Percentiles rank a stretch among this genome's conserved stretches.
Conservation (phyloP, 2,113 vertebrate genomes). For the Aptenodytes forsteri region DNA sequence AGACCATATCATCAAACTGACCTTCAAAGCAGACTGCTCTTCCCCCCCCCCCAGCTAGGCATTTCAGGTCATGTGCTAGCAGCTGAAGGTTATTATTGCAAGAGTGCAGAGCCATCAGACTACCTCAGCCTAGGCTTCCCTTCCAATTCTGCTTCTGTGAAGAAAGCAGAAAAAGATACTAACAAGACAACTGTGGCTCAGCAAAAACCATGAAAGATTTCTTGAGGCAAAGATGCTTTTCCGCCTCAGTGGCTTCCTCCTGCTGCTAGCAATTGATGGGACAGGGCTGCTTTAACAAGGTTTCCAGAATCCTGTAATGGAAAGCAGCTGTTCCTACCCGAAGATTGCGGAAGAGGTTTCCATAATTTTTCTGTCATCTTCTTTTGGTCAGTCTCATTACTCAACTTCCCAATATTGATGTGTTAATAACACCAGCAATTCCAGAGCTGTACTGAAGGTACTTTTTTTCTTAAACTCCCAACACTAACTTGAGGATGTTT, state of each 20-base stretch:
- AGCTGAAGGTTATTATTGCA: background rate
- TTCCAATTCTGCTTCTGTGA: background rate
- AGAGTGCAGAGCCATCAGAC: background rate
- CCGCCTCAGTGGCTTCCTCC: background rate
- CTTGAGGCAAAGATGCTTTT: background rate
- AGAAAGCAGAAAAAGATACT: background rate
- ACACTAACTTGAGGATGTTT: background rate
- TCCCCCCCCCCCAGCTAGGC: background rate
- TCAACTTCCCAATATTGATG: background rate
- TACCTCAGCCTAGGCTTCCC: background rate
- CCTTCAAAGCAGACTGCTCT: background rate
- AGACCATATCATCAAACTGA: rapidly evolving
- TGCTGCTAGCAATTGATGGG: background rate
- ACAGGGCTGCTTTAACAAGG: background rate
- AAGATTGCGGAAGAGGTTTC: background rate
- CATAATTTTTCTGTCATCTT: background rate
- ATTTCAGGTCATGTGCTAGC: background rate
- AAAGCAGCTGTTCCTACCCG: background rate
- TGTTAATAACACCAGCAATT: background rate
- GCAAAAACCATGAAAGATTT: background rate
- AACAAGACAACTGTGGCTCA: background rate
- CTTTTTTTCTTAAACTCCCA: background rate
- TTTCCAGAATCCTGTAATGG: background rate
- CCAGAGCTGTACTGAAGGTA: background rate
- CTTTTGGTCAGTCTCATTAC: background rate